A percentile compares a stretch with the other conserved stretches of the same genome.
Evolutionary conservation across 1,140 invertebrate genomes (phyloP).

Genomic region (Drosophila insularis): DNA sequence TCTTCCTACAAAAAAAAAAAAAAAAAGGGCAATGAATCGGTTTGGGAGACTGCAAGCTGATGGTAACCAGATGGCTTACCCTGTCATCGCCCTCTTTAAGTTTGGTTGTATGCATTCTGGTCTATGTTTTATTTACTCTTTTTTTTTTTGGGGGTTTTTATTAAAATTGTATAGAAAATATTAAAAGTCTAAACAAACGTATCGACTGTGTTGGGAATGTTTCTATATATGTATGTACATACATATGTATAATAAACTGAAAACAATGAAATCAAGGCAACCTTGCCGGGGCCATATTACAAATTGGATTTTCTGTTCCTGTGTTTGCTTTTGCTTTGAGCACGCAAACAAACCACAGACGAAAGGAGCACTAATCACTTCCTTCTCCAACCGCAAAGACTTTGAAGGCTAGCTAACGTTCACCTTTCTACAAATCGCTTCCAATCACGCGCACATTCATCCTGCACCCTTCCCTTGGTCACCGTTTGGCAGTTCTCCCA

Average conservation of each 20-base stretch:
- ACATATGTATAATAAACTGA: conserved; percentile 7
- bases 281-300: conserved; percentile 39
- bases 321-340: conserved; percentile 57
- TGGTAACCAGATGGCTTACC: conserved; percentile 38
- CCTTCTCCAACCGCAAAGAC: conserved; percentile 42
- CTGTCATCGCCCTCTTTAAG: conserved; percentile 70
- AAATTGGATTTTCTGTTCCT: conserved; percentile 60
- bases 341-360: conserved; percentile 31
- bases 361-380: conserved; percentile 67
- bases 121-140: conserved; percentile 32
- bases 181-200: conserved; percentile 31
- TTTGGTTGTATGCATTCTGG: conserved; percentile 64
- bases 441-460: conserved; percentile 76
- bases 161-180: conserved; percentile 21
- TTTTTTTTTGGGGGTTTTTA: conserved; percentile 32
- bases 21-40: conserved; percentile 25
- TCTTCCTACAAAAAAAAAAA: conserved; percentile 52
- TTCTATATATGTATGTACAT: not conserved
- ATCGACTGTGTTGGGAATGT: conserved; percentile 10
- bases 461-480: not conserved
- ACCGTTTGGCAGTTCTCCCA: conserved; percentile 2
- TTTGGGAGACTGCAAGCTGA: conserved; percentile 13
- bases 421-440: conserved; percentile 57
- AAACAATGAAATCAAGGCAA: conserved; percentile 57
- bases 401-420: conserved; percentile 27